Conservation (phyloP, 2,797 vertebrate species). For the Oreochromis grahami region DNA sequence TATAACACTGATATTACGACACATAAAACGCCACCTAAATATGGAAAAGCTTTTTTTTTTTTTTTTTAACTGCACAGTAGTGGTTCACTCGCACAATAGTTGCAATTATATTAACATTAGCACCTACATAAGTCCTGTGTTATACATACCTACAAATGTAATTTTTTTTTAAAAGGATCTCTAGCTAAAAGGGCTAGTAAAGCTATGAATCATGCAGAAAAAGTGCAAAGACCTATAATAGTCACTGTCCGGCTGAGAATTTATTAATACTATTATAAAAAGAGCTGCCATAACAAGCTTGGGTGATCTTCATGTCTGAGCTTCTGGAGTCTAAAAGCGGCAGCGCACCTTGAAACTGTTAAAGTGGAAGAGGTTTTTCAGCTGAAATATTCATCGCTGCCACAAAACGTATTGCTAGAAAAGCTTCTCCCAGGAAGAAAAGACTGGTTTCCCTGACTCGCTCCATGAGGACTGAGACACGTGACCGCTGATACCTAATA, state of each 20-base stretch:
- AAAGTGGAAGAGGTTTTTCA: conserved; percentile 36
- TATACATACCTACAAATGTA: background rate
- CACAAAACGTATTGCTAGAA: conserved; percentile 22
- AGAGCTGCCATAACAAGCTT: conserved; percentile 8
- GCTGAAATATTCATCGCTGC: conserved; percentile 54
- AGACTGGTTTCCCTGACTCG: background rate
- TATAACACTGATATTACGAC: background rate
- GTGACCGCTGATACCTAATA: conserved; percentile 51
- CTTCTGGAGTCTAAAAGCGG: conserved; percentile 30
- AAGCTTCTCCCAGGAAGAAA: conserved; percentile 14
- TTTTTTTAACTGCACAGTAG: background rate
- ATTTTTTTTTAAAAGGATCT: background rate
- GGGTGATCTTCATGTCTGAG: conserved; percentile 27
- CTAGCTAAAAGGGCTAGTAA: background rate
- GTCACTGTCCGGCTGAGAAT: background rate
- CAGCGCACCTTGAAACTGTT: conserved; percentile 35
- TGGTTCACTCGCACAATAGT: background rate
- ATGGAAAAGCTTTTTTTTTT: background rate
- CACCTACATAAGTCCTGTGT: background rate
- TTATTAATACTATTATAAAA: conserved; percentile 13
- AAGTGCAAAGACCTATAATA: background rate
- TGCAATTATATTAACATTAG: background rate
- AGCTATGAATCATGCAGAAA: background rate
- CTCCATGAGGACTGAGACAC: conserved; percentile 20
- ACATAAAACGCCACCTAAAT: background rate